phyloP scores from a whole-genome alignment of 2,113 vertebrate genomes.

The Sterrhoptilus dennistouni region DNA sequence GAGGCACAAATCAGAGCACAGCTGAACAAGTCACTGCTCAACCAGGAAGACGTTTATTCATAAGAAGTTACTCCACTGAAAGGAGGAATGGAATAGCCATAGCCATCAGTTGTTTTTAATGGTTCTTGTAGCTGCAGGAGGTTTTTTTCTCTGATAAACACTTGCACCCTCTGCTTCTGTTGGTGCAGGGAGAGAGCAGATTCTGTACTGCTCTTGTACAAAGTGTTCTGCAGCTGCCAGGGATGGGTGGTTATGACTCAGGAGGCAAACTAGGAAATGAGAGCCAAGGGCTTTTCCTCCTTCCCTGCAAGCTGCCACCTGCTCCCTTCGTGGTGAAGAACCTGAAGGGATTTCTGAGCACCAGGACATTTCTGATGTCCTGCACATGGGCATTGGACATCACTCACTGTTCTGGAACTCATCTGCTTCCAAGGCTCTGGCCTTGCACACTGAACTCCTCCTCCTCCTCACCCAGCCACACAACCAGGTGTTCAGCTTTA shows the following conservation, averaged over 20 bases:
- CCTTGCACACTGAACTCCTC: background rate
- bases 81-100: background rate
- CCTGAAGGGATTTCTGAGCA: background rate
- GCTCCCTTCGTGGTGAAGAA: background rate
- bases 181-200: background rate
- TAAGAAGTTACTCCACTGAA: background rate
- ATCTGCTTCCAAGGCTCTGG: background rate
- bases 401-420: background rate
- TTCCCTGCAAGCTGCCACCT: background rate
- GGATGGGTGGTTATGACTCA: no score
- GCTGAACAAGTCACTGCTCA: background rate
- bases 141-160: background rate
- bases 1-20: background rate
- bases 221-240: background rate
- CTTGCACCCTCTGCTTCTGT: background rate
- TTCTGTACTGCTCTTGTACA: background rate
- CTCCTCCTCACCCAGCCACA: background rate
- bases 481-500: background rate
- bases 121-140: background rate
- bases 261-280: background rate
- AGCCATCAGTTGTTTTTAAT: background rate
- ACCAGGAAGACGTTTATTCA: background rate
- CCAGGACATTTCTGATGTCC: background rate
- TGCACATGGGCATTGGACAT: accelerated
- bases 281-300: background rate